Conservation (phyloP, 2,797 vertebrate genomes). For the Liasis olivaceus region DNA sequence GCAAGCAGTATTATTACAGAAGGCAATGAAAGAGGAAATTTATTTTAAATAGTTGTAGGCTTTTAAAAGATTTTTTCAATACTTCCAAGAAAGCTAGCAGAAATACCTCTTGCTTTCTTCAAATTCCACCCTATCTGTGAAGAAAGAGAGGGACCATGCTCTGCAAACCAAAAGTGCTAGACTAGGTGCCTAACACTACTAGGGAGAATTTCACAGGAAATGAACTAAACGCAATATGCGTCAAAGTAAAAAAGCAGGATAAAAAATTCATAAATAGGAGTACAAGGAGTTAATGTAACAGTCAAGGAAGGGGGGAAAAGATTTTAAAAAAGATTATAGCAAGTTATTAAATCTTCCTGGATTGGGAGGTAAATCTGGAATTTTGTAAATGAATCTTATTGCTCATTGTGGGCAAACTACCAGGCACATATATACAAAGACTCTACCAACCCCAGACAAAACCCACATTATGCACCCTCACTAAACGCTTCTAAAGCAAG, state of each 20-base stretch:
- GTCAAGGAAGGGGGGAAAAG: background rate
- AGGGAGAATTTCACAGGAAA: background rate
- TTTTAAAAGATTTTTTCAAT: background rate
- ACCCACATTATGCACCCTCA: background rate
- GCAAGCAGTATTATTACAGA: background rate
- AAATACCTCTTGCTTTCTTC: background rate
- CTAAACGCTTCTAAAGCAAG: background rate
- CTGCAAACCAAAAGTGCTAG: background rate
- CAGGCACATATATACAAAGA: background rate
- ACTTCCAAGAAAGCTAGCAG: background rate
- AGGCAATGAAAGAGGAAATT: background rate
- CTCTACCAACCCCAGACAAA: background rate
- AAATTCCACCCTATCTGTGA: background rate
- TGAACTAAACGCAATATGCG: background rate
- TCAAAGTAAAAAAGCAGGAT: background rate
- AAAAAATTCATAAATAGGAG: background rate
- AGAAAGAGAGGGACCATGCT: background rate
- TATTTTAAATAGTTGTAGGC: background rate
- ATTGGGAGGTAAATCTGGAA: background rate
- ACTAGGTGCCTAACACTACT: background rate
- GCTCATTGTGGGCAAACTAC: background rate
- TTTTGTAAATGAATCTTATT: background rate
- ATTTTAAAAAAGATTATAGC: background rate
- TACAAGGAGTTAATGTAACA: background rate
- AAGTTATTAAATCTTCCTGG: background rate